Evolutionary conservation across 2,888 invertebrate genomes (phyloP).

Genomic region (Erebia aethiops): DNA sequence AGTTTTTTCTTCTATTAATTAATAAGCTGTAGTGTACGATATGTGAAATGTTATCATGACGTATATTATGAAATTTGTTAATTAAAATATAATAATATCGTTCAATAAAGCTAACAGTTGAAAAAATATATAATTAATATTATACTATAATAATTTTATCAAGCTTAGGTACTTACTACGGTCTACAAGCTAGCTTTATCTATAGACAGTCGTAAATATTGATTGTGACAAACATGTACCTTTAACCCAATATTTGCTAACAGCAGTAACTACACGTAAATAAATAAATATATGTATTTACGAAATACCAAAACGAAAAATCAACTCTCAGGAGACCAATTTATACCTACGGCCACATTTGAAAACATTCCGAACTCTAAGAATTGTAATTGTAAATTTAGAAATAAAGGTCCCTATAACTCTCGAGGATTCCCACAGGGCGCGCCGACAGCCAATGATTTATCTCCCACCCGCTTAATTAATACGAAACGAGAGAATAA

Average conservation of each 20-base stretch:
- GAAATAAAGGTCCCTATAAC: constrained; percentile 79
- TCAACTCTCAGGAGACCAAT: constrained; percentile 62
- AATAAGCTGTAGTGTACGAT: constrained; percentile 7
- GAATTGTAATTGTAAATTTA: constrained; percentile 82
- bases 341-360: constrained; percentile 38
- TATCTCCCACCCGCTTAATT: constrained; percentile 75
- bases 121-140: background rate
- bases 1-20: constrained; percentile 26
- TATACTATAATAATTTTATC: background rate
- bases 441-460: constrained; percentile 80
- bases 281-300: constrained; percentile 35
- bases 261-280: background rate
- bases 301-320: constrained; percentile 39
- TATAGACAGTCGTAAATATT: too few species aligned
- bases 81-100: constrained; percentile 11
- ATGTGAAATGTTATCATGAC: constrained; percentile 1
- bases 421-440: constrained; percentile 81
- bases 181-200: too few species aligned
- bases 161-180: too few species aligned
- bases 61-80: constrained; percentile 12
- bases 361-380: constrained; percentile 73
- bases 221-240: too few species aligned
- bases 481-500: constrained; percentile 62
- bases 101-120: background rate
- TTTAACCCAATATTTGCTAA: background rate